Base-by-base conservation (phyloP, 2,888 invertebrate species). In the Conops quadrifasciatus region DNA sequence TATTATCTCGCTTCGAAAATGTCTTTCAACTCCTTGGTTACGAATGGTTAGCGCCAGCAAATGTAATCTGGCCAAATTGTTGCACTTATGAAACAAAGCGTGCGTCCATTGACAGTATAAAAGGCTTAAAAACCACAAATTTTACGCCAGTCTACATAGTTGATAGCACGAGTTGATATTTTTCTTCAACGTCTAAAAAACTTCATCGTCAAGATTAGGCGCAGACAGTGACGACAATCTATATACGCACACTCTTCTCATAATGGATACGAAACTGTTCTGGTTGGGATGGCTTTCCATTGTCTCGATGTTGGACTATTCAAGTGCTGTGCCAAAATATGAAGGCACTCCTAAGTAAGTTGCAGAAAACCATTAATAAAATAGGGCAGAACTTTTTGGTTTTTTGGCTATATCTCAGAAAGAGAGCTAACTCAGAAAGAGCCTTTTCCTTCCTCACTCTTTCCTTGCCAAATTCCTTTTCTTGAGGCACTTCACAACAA, bases 61-160 rank as follows among this genome's bases (percentile, higher is more conserved):
- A 80, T 71, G 77, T 77, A 79, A 79, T 78, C 78, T 79, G 74
- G 59, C 75, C 75, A 80, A 80, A 80, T 80, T 79, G 78, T 76
- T 75, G 21, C 72, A 75, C 74, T 79, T 79, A 75, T 72, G 65
- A 49, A 49, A 56, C 70, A 58, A 53, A 66, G 63, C 67, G 24
- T 67, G 45, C 26, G 21, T 53, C 62, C 47, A 15, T 56, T 58
- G 49, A 49, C 30, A 45, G 56, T 71, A 71, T 67, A 70, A 70
- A 71, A 71, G 71, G 53, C 43, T 71, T 66, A 53, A 53, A 30
- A 24, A 24, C 59, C 30, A 30, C 24, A 64, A 65, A 67, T 69
- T 26, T 49, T 53, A 73, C 72, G 74, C 76, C 78, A 80, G 80
- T 81, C 76, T n/a, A 28, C n/a, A n/a, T n/a, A 49, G 67, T 45